Conservation (phyloP, 2,888 invertebrate genomes). For the Callyntrura sp. region DNA sequence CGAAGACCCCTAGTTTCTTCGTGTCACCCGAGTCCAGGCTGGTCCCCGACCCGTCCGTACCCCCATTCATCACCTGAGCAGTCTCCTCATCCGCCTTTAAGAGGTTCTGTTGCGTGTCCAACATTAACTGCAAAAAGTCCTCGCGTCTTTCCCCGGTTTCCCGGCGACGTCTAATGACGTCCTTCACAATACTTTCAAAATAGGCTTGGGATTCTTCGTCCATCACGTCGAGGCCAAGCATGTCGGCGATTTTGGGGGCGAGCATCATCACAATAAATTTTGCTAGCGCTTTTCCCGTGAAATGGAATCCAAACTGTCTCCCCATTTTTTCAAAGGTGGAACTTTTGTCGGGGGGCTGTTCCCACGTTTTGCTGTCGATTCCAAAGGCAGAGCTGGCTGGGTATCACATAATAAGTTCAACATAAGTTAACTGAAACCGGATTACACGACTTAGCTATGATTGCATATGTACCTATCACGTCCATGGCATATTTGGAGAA, state of each 20-base stretch:
- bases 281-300: not conserved
- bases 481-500: slow-evolving; percentile 31
- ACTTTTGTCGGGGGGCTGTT: not conserved
- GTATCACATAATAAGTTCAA: too few relatives aligned
- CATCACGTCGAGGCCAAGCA: not conserved
- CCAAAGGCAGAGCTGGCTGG: slow-evolving; percentile 10
- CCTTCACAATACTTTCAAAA: slow-evolving; percentile 85
- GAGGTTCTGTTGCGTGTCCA: slow-evolving; percentile 86
- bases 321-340: slow-evolving; percentile 32
- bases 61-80: slow-evolving; percentile 43
- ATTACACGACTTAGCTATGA: too few relatives aligned
- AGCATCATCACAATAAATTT: not conserved
- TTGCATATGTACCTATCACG: too few relatives aligned
- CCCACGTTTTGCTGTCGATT: slow-evolving; percentile 9
- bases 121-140: slow-evolving; percentile 88
- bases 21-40: too few relatives aligned
- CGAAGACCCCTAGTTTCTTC: not conserved
- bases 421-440: too few relatives aligned
- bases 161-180: slow-evolving; percentile 86
- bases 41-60: not conserved
- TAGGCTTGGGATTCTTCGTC: slow-evolving; percentile 85
- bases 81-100: slow-evolving; percentile 62
- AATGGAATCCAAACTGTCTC: not conserved
- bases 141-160: slow-evolving; percentile 86
- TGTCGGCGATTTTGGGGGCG: not conserved